A percentile compares a stretch with the other conserved stretches of the same genome.
phyloP scores from a whole-genome alignment of 1,140 invertebrate species.

The Streblospio benedicti region DNA sequence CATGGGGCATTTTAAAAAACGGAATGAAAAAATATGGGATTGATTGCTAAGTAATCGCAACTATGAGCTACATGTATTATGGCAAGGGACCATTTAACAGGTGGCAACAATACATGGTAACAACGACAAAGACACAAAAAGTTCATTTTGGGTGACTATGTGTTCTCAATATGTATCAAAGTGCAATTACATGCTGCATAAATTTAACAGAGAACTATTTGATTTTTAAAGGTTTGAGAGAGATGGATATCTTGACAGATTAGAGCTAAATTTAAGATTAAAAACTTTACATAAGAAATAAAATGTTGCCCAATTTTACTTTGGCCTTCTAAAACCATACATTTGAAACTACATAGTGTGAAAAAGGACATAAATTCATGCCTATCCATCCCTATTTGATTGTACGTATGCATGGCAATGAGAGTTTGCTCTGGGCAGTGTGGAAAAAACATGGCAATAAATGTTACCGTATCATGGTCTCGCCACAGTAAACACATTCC shows the following conservation, averaged over 20 bases:
- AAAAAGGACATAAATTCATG: not conserved
- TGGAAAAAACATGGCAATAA: conserved; percentile 12
- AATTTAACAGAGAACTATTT: too few species aligned
- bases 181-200: too few species aligned
- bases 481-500: conserved; percentile 89
- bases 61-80: too few species aligned
- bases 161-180: too few species aligned
- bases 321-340: conserved; percentile 4
- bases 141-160: too few species aligned
- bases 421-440: not conserved
- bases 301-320: conserved; percentile 43
- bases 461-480: conserved; percentile 67
- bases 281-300: not conserved
- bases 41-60: not conserved
- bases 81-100: too few species aligned
- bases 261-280: too few species aligned
- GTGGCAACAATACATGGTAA: too few species aligned
- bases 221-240: too few species aligned
- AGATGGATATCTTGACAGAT: too few species aligned
- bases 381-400: not conserved
- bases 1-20: not conserved
- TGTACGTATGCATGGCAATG: not conserved
- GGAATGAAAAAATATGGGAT: not conserved
- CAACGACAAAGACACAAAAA: too few species aligned
- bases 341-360: conserved; percentile 8